These are phyloP conservation scores for Mormyrus hasselquistii DNA, from an alignment of 2,797 vertebrate species.

Conservation along the genomic window DNA sequence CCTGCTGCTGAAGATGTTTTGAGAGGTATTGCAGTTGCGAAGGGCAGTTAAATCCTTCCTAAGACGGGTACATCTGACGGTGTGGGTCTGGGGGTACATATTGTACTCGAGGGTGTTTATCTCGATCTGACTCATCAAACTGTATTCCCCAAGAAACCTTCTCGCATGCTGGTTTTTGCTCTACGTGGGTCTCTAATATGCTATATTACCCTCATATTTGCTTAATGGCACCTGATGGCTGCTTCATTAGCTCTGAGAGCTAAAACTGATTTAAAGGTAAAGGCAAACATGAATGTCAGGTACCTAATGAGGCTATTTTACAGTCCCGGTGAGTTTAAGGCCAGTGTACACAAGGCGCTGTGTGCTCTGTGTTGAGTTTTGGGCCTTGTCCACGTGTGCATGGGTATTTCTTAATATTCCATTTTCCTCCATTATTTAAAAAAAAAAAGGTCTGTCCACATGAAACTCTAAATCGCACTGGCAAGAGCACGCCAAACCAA, in stretches of 20 bases:
- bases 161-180: neutral
- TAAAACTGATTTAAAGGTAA: neutral
- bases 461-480: neutral
- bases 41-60: neutral
- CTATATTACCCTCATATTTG: neutral
- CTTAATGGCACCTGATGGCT: neutral
- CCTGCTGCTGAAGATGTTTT: neutral
- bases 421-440: neutral
- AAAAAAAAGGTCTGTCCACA: neutral
- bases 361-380: neutral
- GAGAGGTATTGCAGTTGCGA: neutral
- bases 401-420: neutral
- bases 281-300: neutral
- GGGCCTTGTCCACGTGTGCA: neutral
- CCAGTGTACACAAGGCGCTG: neutral
- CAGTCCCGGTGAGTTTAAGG: neutral
- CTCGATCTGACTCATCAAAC: neutral
- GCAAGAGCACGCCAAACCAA: neutral
- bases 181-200: neutral
- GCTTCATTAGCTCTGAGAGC: neutral
- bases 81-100: neutral
- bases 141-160: neutral
- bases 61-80: neutral
- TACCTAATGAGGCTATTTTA: neutral
- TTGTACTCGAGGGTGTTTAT: neutral